Conservation (phyloP, 2,888 invertebrate species). For the Latrodectus hesperus region DNA sequence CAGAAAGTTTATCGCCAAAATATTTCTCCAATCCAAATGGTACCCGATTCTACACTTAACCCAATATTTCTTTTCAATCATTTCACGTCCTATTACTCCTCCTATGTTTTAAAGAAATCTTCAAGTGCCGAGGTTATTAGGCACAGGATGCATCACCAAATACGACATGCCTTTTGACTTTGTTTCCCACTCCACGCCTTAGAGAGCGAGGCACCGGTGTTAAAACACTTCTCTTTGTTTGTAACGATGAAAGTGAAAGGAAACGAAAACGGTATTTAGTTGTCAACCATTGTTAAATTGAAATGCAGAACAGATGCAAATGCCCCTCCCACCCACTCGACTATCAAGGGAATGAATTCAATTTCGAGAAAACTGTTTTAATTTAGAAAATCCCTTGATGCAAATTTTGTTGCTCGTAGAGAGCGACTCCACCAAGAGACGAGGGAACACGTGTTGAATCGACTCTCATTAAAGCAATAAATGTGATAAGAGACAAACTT, state of each 20-base stretch:
- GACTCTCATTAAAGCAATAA: background rate
- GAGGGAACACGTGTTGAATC: background rate
- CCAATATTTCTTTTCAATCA: no score
- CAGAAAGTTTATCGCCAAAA: no score
- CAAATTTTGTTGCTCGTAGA: background rate
- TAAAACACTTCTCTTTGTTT: background rate
- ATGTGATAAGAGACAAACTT: background rate
- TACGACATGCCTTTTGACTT: background rate
- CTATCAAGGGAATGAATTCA: background rate
- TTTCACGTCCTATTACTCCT: no score
- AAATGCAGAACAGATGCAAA: constrained; percentile 2
- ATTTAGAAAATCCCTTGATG: background rate
- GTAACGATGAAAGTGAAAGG: background rate
- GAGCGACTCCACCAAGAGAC: background rate
- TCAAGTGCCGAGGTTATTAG: no score
- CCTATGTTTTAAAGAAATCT: no score
- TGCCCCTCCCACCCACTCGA: background rate
- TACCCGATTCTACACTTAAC: no score
- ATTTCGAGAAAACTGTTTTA: constrained; percentile 5
- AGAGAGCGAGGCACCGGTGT: background rate
- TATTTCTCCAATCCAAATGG: no score
- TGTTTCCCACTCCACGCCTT: background rate
- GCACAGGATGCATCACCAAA: no score
- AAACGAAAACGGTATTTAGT: background rate
- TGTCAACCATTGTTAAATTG: background rate